Conservation (phyloP, 2,888 invertebrate genomes). For the Zygaena filipendulae region DNA sequence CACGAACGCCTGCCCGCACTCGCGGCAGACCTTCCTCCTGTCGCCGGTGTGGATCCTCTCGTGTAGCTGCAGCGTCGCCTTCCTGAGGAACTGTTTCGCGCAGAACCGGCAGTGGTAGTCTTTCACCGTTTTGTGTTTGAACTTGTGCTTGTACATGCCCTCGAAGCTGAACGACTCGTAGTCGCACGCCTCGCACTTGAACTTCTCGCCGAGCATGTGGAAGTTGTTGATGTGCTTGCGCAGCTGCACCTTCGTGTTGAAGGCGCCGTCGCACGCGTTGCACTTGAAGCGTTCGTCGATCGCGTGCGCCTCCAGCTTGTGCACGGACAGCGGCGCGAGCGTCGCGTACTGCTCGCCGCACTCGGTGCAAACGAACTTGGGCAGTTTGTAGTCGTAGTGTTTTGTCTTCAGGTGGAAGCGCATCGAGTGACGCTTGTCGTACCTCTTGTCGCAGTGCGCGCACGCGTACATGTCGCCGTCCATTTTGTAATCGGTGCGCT, state of each 20-base stretch:
- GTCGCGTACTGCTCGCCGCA: slow-evolving; percentile 37
- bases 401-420: slow-evolving; percentile 35
- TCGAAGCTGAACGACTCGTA: slow-evolving; percentile 39
- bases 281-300: slow-evolving; percentile 44
- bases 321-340: slow-evolving; percentile 27
- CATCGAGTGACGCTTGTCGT: slow-evolving; percentile 29
- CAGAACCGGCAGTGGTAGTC: slow-evolving; percentile 52
- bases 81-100: slow-evolving; percentile 47
- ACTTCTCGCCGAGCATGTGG: slow-evolving; percentile 45
- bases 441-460: slow-evolving; percentile 32
- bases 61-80: slow-evolving; percentile 34
- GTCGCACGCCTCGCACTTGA: slow-evolving; percentile 40
- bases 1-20: slow-evolving; percentile 50
- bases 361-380: slow-evolving; percentile 26
- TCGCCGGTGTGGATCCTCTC: slow-evolving; percentile 53
- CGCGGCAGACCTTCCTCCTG: slow-evolving; percentile 36
- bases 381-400: slow-evolving; percentile 35
- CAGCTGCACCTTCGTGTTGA: slow-evolving; percentile 36
- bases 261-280: slow-evolving; percentile 40
- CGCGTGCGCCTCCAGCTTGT: slow-evolving; percentile 37
- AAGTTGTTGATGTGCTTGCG: slow-evolving; percentile 38
- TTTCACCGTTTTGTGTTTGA: slow-evolving; percentile 47
- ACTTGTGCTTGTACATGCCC: slow-evolving; percentile 41
- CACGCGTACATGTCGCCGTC: slow-evolving; percentile 29
- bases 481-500: slow-evolving; percentile 28